Base-by-base conservation (phyloP, 2,113 vertebrate species). In the Syngnathus typhle region DNA sequence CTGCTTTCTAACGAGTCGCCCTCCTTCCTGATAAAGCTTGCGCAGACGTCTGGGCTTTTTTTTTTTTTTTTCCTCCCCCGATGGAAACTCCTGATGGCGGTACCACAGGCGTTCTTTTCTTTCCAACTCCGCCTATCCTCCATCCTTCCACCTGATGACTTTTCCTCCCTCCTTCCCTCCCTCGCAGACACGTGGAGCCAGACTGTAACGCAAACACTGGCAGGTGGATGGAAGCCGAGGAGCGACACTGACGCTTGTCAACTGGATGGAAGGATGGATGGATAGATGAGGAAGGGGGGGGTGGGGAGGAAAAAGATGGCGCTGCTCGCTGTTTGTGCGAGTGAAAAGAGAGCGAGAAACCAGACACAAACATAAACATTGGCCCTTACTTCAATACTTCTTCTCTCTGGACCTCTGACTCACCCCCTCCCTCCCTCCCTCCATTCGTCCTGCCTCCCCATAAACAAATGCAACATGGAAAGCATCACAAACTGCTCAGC, bases 321-420 rank as follows among this genome's bases (percentile, higher is more conserved):
- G 68, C 60, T n/a, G 75, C 71, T 73, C 59, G 62, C 76, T 85
- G 88, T 87, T 61, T 86, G 84, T 84, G 77, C 67, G 71, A 78
- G 38, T 71, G 68, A 71, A 78, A 46, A 46, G 70, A 51, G 49
- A 67, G 69, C 67, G 75, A 56, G 77, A 83, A 83, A 60, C 85
- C 83, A 89, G 88, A 89, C 88, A 88, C 83, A 87, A 89, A 88
- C 84, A 89, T 87, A 85, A 89, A 89, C 84, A 89, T 68, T 78
- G 81, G 81, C 73, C 41, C 23, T 70, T 18, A 85, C 85, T 85
- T 89, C 81, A 89, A 84, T 85, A 77, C 71, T 76, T 82, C 75
- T 76, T 73, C 79, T 84, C 74, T 85, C 71, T 69, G 75, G 55
- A 56, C 70, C 43, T 27, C 46, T 44, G 68, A 68, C 65, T 70